Evolutionary conservation across 2,888 invertebrate species (phyloP), one percentile per base, ranked within the genome.

Genomic region (Drosophila colorata): DNA sequence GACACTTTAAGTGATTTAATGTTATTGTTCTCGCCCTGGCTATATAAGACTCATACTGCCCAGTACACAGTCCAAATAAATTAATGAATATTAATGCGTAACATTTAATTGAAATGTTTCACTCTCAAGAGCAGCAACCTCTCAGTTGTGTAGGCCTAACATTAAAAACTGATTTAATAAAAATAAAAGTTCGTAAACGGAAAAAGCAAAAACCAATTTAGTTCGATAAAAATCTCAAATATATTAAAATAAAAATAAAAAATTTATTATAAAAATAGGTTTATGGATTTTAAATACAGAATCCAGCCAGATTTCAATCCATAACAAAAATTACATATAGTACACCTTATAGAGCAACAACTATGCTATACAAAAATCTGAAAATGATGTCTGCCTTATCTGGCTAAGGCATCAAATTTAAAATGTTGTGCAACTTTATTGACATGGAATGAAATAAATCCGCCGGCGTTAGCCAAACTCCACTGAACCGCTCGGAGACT

Each of bases 1-100:
- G 90, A 90, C 90, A 91, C 90, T 89, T 90, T 83, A 90, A 91
- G 91, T 90, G 91, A 91, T 90, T 90, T 90, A 90, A 91, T 89
- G 90, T 90, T 87, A 90, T 90, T 87, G 90, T 88, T 87, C 78
- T 77, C 51, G 65, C 56, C 13, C 4, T 1, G 13, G 33, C 33
- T 13, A 33, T 41, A 56, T 41, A 28, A 46, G 43, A 40, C 35
- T 11, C 40, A 40, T 31, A 11, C 35, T 13, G 40, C 35, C 31
- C 20, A 3, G 28, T 9, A 28, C 28, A 31, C 41, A 14, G 60
- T 49, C 60, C 46, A 58, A 71, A 65, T 60, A 76, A 65, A 69
- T 74, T 88, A 84, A 85, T 80, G 77, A 81, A 87, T 81, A 88
- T 87, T 86, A 83, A 87, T 83, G 83, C 67, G 69, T 69, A 48